Conservation (phyloP, 2,888 invertebrate species). For the Aricia artaxerxes region DNA sequence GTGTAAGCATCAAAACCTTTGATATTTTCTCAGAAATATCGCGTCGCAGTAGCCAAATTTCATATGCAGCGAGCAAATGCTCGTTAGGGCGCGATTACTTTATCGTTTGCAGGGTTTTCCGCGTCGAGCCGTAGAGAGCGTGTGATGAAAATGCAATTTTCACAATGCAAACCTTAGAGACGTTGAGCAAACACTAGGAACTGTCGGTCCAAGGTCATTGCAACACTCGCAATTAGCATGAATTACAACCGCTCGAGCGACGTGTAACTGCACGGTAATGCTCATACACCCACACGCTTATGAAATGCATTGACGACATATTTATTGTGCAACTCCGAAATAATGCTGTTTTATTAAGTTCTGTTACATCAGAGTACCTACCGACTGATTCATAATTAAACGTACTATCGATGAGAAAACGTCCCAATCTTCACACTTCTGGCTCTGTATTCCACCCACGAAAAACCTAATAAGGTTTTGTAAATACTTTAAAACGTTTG, state of each 20-base stretch:
- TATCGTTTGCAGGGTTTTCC: background rate
- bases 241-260: slow-evolving; percentile 54
- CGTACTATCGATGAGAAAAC: background rate
- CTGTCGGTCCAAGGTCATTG: slow-evolving; percentile 53
- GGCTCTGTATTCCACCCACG: background rate
- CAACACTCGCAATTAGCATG: slow-evolving; percentile 59
- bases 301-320: slow-evolving; percentile 35
- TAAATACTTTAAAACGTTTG: background rate
- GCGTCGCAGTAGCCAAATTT: slow-evolving; percentile 2
- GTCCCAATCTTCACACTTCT: background rate
- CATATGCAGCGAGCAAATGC: background rate
- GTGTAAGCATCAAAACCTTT: background rate
- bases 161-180: slow-evolving; percentile 32
- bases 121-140: background rate
- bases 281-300: slow-evolving; percentile 35
- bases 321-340: slow-evolving; percentile 19
- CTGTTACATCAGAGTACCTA: background rate
- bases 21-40: background rate
- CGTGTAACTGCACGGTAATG: slow-evolving; percentile 20
- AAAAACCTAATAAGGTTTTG: background rate
- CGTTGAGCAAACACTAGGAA: slow-evolving; percentile 40
- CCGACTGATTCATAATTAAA: background rate
- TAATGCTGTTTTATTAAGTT: background rate
- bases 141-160: slow-evolving; percentile 29
- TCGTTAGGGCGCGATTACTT: background rate